These are phyloP conservation scores for Enteromius treurensis DNA, from an alignment of 2,797 vertebrate species.

Conservation along the genomic window DNA sequence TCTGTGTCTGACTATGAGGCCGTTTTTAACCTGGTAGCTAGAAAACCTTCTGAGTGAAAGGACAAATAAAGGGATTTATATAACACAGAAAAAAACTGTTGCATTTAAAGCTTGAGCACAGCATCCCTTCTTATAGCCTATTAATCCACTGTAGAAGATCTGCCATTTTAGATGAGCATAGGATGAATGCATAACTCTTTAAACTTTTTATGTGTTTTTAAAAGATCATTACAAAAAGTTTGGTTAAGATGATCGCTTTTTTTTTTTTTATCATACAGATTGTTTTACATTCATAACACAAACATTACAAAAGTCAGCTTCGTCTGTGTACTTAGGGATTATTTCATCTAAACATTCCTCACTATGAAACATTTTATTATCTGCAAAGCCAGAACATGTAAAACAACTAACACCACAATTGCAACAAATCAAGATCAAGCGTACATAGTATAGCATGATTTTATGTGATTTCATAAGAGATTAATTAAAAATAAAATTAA, in stretches of 20 bases:
- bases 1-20: constrained; percentile 50
- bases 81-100: neutral
- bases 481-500: neutral
- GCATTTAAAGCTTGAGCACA: neutral
- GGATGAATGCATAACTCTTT: neutral
- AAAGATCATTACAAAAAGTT: too few species aligned
- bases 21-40: constrained; percentile 43
- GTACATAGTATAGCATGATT: neutral
- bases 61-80: neutral
- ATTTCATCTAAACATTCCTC: neutral
- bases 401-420: neutral
- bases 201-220: neutral
- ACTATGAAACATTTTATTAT: neutral
- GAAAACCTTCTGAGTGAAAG: constrained; percentile 13
- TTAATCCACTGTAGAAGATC: neutral
- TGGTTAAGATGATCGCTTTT: too few species aligned
- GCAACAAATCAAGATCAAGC: neutral
- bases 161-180: neutral
- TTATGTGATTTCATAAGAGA: neutral
- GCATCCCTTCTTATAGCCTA: neutral
- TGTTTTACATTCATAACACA: neutral
- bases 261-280: too few species aligned
- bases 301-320: neutral
- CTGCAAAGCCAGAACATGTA: neutral
- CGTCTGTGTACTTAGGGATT: neutral